Conservation (phyloP, 2,113 vertebrate species). For the Paramormyrops kingsleyae region DNA sequence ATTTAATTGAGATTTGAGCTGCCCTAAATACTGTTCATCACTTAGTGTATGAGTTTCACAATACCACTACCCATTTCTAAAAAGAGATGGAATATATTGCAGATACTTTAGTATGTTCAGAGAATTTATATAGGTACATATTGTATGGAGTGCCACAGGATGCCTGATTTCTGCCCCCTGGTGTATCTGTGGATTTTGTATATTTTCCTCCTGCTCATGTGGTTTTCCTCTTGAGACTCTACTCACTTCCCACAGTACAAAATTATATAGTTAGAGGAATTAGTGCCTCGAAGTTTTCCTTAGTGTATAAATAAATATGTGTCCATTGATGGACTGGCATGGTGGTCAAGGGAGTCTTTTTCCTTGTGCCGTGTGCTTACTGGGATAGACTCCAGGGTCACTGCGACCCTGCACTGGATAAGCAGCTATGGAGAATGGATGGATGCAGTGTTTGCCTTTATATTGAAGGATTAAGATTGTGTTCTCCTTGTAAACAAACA, state of each 20-base stretch:
- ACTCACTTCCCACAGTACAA: neutral
- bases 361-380: neutral
- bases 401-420: neutral
- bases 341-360: neutral
- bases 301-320: neutral
- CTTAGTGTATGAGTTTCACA: neutral
- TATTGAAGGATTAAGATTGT: neutral
- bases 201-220: neutral
- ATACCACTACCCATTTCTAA: neutral
- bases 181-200: neutral
- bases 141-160: neutral
- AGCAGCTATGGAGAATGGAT: neutral
- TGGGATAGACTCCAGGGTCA: neutral
- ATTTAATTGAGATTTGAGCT: neutral
- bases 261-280: neutral
- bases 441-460: neutral
- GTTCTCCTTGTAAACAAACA: neutral
- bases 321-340: neutral
- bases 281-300: neutral
- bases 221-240: neutral
- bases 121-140: neutral
- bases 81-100: neutral
- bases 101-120: neutral
- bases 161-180: neutral
- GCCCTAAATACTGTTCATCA: neutral